Conservation (phyloP, 2,888 invertebrate species). For the Cataglyphis cursor region DNA sequence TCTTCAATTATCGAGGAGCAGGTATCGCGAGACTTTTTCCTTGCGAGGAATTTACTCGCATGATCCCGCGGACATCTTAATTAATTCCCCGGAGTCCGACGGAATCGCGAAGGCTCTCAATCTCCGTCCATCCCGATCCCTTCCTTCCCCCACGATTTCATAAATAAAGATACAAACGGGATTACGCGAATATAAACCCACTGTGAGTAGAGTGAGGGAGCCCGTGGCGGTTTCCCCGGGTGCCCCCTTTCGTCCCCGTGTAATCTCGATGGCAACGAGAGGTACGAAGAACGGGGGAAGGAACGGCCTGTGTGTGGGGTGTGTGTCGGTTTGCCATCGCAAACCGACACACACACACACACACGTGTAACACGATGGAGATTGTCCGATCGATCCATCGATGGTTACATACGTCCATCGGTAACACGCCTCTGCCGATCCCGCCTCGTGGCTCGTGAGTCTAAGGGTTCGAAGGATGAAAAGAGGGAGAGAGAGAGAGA, state of each 20-base stretch:
- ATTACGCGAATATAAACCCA: conserved; percentile 23
- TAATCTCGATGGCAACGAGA: conserved; percentile 70
- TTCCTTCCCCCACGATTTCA: conserved; percentile 28
- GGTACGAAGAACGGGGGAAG: conserved; percentile 50
- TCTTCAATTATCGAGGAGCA: neutral
- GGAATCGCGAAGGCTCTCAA: conserved; percentile 48
- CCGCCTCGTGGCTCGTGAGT: conserved; percentile 74
- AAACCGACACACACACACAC: neutral
- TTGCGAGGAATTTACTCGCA: conserved; percentile 22
- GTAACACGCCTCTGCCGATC: conserved; percentile 77
- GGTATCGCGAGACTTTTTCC: conserved; percentile 10
- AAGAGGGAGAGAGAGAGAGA: neutral
- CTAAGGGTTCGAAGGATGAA: conserved; percentile 47
- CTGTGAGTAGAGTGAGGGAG: conserved; percentile 4
- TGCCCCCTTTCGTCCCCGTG: conserved; percentile 47
- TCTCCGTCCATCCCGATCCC: conserved; percentile 30
- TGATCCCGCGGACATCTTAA: conserved; percentile 45
- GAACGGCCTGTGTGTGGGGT: neutral
- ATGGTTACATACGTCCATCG: conserved; percentile 80
- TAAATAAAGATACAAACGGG: conserved; percentile 51
- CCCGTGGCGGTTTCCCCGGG: conserved; percentile 67
- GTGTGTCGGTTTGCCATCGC: neutral
- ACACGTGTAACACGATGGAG: neutral
- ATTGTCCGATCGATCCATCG: conserved; percentile 68
- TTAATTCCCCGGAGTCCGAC: conserved; percentile 39